These are phyloP conservation scores for Leiothrix lutea DNA, from an alignment of 2,113 vertebrate genomes.

Conservation along the genomic window DNA sequence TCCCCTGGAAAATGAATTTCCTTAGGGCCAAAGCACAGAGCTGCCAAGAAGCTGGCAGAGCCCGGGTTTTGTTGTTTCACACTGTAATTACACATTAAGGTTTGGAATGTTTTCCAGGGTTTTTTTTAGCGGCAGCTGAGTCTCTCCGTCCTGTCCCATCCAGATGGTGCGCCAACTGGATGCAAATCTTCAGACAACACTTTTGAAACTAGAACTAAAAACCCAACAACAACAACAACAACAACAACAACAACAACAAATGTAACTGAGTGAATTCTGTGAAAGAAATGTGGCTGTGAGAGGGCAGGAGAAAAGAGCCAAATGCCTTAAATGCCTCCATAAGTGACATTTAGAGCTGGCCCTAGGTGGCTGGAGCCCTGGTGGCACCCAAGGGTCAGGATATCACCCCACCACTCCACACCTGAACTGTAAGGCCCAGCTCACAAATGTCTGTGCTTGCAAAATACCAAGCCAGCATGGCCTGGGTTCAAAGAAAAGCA, in stretches of 20 bases:
- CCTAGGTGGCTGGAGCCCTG: background rate
- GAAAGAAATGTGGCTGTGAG: background rate
- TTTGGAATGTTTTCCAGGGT: background rate
- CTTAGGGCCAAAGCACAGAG: background rate
- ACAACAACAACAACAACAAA: background rate
- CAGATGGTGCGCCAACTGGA: slow-evolving; percentile 55
- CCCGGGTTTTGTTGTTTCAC: slow-evolving; percentile 2
- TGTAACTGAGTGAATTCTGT: background rate
- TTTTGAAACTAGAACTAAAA: slow-evolving; percentile 7
- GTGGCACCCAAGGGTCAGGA: background rate
- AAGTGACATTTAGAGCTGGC: background rate
- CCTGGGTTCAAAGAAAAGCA: background rate
- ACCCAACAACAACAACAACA: background rate
- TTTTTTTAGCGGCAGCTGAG: background rate
- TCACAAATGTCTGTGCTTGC: background rate
- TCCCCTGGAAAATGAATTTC: background rate
- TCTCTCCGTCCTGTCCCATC: slow-evolving; percentile 15
- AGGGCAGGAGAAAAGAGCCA: background rate
- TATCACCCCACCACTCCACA: background rate
- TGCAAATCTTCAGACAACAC: background rate
- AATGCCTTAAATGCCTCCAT: background rate
- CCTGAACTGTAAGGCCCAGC: background rate
- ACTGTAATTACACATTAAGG: slow-evolving; percentile 41
- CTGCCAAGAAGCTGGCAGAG: slow-evolving; percentile 7
- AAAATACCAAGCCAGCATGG: background rate